Evolutionary conservation across 2,888 invertebrate species (phyloP).

Genomic region (Drosophila fulvimacula): DNA sequence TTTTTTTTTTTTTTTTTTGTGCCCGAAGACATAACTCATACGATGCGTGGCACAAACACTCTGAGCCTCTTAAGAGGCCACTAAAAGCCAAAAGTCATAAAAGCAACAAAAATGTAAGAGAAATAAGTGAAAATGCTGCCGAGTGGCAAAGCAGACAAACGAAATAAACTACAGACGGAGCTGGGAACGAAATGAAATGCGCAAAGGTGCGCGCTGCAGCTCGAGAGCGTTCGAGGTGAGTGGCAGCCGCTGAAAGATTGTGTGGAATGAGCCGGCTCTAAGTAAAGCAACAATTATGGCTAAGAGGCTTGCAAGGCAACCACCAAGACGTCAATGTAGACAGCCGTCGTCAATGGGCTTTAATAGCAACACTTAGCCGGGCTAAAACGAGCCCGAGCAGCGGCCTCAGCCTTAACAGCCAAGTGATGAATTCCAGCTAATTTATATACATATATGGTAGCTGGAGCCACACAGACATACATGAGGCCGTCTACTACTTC

Average conservation of each 20-base stretch:
- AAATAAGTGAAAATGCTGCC: constrained; percentile 73
- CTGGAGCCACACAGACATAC: constrained; percentile 1
- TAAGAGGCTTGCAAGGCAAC: constrained; percentile 51
- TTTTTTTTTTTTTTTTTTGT: constrained; percentile 8
- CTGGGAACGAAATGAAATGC: constrained; percentile 31
- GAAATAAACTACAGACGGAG: constrained; percentile 71
- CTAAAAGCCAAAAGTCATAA: constrained; percentile 81
- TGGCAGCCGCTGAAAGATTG: constrained; percentile 9
- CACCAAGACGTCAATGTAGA: constrained; percentile 48
- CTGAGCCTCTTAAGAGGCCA: constrained; percentile 73
- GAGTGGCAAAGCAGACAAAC: constrained; percentile 68
- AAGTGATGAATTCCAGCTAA: constrained; percentile 74
- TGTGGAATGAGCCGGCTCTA: constrained; percentile 48
- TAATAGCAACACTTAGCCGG: constrained; percentile 66
- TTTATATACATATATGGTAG: constrained; percentile 43
- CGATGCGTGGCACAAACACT: constrained; percentile 61
- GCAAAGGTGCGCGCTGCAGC: constrained; percentile 71
- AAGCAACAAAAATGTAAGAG: constrained; percentile 63
- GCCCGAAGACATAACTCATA: constrained; percentile 71
- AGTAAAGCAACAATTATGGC: constrained; percentile 80
- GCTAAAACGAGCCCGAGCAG: constrained; percentile 34
- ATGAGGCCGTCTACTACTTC: constrained; percentile 14
- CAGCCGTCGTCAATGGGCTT: constrained; percentile 53
- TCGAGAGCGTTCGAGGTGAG: constrained; percentile 1
- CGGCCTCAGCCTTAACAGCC: constrained; percentile 51